Percentiles rank a stretch among this genome's conserved stretches.
Conservation (phyloP, 2,888 invertebrate genomes). For the Nemotelus nigrinus region DNA sequence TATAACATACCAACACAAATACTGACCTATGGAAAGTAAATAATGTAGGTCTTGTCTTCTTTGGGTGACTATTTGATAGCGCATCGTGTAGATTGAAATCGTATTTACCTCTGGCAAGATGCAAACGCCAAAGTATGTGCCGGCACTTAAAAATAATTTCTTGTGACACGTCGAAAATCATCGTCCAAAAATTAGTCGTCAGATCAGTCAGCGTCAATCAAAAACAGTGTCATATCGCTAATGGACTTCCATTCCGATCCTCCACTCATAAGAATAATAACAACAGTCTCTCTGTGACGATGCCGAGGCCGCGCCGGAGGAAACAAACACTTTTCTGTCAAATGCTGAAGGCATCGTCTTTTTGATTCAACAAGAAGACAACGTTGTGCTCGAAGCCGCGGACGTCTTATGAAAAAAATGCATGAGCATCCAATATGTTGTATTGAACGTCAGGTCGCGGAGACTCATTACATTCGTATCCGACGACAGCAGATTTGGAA, state of each 20-base stretch:
- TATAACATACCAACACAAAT: too few relatives aligned
- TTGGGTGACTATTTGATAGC: too few relatives aligned
- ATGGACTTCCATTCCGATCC: conserved; percentile 35
- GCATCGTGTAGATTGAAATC: too few relatives aligned
- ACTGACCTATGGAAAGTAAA: too few relatives aligned
- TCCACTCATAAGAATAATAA: background rate
- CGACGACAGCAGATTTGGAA: background rate
- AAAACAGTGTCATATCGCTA: conserved; percentile 40
- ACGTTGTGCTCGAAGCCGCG: background rate
- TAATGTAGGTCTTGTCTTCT: too few relatives aligned
- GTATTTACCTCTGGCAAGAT: too few relatives aligned
- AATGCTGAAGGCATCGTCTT: conserved; percentile 29
- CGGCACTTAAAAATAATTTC: conserved; percentile 13
- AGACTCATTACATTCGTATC: conserved; percentile 24
- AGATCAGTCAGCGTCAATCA: conserved; percentile 38
- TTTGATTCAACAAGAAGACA: conserved; percentile 18
- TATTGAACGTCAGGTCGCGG: background rate
- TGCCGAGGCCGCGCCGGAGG: conserved; percentile 10
- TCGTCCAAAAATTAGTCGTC: conserved; percentile 39
- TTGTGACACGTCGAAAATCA: conserved; percentile 33
- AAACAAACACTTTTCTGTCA: conserved; percentile 34
- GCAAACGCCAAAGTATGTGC: too few relatives aligned
- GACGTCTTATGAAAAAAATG: background rate
- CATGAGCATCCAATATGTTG: background rate
- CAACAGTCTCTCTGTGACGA: background rate